Percentiles rank a stretch among this genome's conserved stretches.
phyloP scores from a whole-genome alignment of 1,140 invertebrate species.

The Drosophila pectinifera region DNA sequence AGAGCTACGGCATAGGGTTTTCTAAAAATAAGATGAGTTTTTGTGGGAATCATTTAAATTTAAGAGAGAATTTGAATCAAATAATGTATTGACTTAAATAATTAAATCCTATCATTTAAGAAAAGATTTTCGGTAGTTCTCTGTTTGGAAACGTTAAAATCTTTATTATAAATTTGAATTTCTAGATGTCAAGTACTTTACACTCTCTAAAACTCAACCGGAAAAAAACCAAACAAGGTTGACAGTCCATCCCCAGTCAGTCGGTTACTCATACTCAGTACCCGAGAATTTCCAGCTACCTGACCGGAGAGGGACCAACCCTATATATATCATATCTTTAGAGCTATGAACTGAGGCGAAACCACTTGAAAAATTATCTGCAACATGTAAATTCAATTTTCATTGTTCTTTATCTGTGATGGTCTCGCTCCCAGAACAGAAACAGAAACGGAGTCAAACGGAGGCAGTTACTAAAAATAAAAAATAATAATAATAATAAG shows the following conservation, averaged over 20 bases:
- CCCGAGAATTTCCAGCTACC: conserved; percentile 32
- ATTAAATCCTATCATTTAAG: too few relatives aligned
- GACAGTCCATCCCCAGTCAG: conserved; percentile 24
- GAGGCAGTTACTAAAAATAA: conserved; percentile 79
- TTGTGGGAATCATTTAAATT: too few relatives aligned
- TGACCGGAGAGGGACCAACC: conserved; percentile 26
- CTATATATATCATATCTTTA: conserved; percentile 51
- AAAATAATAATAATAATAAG: conserved; percentile 33
- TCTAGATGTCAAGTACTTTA: conserved; percentile 16
- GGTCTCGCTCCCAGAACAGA: conserved; percentile 41
- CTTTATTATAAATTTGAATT: conserved; percentile 8
- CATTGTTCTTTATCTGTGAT: conserved; percentile 83
- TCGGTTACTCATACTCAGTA: conserved; percentile 20
- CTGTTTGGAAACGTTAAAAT: too few relatives aligned
- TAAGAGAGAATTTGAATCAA: too few relatives aligned
- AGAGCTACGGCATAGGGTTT: too few relatives aligned
- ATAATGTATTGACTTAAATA: too few relatives aligned
- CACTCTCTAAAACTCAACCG: conserved; percentile 22
- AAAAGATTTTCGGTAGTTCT: not conserved
- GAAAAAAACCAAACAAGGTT: conserved; percentile 26
- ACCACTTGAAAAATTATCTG: conserved; percentile 83
- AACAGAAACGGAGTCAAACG: conserved; percentile 37
- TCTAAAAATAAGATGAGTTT: conserved; percentile 2
- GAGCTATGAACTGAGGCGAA: conserved; percentile 60
- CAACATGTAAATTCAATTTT: conserved; percentile 84